A percentile compares a stretch with the other conserved stretches of the same genome.
These are phyloP conservation scores for Drosophila sturtevanti DNA, from an alignment of 1,140 invertebrate species.

Conservation along the genomic window DNA sequence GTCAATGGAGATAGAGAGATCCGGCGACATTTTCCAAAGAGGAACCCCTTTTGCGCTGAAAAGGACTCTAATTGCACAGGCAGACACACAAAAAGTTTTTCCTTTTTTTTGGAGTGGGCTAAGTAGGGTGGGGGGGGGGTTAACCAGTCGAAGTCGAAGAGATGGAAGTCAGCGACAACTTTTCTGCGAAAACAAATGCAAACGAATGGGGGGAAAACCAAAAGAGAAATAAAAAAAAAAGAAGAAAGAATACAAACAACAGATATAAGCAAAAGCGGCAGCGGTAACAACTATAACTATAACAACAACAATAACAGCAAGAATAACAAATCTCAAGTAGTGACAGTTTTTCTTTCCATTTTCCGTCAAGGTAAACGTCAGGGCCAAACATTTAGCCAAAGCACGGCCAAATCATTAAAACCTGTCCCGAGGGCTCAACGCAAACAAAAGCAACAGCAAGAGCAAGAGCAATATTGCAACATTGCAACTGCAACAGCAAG, in stretches of 20 bases:
- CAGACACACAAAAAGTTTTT: slow-evolving; percentile 10
- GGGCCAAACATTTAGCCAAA: background rate
- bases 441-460: slow-evolving; percentile 56
- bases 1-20: background rate
- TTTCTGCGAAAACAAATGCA: background rate
- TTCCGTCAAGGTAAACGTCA: slow-evolving; percentile 65
- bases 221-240: slow-evolving; percentile 9
- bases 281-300: slow-evolving; percentile 27
- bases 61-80: slow-evolving; percentile 17
- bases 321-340: slow-evolving; percentile 48
- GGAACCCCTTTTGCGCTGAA: slow-evolving; percentile 10
- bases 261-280: slow-evolving; percentile 36
- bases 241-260: slow-evolving; percentile 13
- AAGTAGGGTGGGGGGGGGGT: background rate
- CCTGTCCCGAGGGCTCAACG: slow-evolving; percentile 47
- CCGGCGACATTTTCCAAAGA: background rate
- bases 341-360: slow-evolving; percentile 18
- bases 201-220: background rate
- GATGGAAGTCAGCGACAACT: background rate
- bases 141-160: background rate
- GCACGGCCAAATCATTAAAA: slow-evolving; percentile 65
- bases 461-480: no score
- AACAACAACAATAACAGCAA: slow-evolving; percentile 25
- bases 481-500: slow-evolving; percentile 33
- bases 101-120: no score